These are phyloP conservation scores for Aselliscus stoliczkanus DNA, from an alignment of 2,797 vertebrate genomes.

Conservation along the genomic window DNA sequence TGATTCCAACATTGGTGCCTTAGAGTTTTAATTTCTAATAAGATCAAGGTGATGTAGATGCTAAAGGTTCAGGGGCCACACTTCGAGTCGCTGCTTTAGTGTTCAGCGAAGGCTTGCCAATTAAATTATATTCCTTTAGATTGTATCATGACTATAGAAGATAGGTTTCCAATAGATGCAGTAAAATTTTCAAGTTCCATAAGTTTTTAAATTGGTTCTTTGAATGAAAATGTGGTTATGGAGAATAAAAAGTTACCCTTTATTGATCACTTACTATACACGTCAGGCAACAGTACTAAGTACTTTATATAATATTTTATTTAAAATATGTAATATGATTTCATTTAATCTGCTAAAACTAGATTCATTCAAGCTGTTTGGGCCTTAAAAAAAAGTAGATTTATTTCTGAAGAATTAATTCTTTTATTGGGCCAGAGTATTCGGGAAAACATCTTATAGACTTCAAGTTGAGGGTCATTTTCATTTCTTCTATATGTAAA, in stretches of 20 bases:
- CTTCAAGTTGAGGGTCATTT: not conserved
- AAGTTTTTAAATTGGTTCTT: not conserved
- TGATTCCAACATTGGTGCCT: not conserved
- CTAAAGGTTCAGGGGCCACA: not conserved
- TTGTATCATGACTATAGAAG: not conserved
- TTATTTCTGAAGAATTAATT: constrained; percentile 1
- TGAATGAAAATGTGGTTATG: not conserved
- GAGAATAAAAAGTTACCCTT: not conserved
- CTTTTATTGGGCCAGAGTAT: not conserved
- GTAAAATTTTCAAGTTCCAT: not conserved
- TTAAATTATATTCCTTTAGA: not conserved
- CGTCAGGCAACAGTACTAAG: not conserved
- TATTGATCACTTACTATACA: not conserved
- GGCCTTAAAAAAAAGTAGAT: not conserved
- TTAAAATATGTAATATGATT: not conserved
- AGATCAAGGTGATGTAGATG: not conserved
- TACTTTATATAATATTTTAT: not conserved
- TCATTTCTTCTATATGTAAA: constrained; percentile 1
- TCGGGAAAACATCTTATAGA: not conserved
- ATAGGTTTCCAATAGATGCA: not conserved
- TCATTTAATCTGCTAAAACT: not conserved
- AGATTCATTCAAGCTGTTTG: not conserved
- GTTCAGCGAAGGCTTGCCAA: not conserved
- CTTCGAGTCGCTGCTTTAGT: not conserved
- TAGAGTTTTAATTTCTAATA: not conserved